A percentile compares a stretch with the other conserved stretches of the same genome.
Evolutionary conservation across 35 echinoderm and acorn worm species (phyloP).

Genomic region (Anneissia japonica): DNA sequence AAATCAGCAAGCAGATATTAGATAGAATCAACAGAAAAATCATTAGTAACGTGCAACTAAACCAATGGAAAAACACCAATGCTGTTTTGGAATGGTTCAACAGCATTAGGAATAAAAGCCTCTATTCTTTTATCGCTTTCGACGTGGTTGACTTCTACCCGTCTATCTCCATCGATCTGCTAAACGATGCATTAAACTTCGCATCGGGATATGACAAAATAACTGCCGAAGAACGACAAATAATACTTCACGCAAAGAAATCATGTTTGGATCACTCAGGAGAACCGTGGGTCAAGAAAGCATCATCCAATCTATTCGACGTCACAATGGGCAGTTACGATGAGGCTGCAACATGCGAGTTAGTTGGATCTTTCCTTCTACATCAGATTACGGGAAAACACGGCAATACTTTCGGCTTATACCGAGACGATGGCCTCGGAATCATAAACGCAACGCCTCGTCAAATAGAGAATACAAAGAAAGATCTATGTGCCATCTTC

Average conservation of each 20-base stretch:
- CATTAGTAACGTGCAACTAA: background rate
- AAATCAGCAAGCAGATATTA: slow-evolving; percentile 9
- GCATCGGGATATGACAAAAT: background rate
- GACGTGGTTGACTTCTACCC: slow-evolving; percentile 21
- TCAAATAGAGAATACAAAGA: background rate
- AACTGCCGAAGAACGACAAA: background rate
- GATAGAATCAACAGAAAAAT: slow-evolving; percentile 5
- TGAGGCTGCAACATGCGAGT: slow-evolving; percentile 6
- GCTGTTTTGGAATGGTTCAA: slow-evolving; percentile 22
- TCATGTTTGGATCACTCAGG: background rate
- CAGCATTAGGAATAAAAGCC: background rate
- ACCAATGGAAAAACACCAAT: slow-evolving; percentile 9
- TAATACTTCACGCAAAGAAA: slow-evolving; percentile 1
- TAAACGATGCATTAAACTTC: background rate
- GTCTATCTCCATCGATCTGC: background rate
- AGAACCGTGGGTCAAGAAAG: background rate
- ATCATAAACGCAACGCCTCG: background rate
- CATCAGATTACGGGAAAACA: background rate
- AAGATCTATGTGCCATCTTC: background rate
- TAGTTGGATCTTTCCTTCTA: background rate
- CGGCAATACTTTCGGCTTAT: background rate
- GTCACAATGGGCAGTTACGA: slow-evolving; percentile 18
- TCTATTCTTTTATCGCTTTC: background rate
- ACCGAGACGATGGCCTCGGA: slow-evolving; percentile 14
- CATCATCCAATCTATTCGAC: background rate